phyloP scores from a whole-genome alignment of 2,797 vertebrate genomes.

The Coranthus polyacanthus region DNA sequence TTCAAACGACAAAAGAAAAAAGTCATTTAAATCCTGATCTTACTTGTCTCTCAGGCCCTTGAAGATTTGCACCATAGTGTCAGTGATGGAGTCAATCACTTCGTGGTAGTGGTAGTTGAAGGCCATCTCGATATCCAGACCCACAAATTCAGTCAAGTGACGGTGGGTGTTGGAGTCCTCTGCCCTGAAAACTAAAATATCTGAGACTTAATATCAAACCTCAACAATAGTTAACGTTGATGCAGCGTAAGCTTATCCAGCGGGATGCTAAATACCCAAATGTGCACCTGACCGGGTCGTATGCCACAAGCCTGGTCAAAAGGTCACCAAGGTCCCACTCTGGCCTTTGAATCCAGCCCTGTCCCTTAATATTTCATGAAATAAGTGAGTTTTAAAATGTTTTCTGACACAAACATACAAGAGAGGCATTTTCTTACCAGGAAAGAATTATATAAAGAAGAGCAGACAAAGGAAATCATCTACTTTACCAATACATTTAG shows the following conservation, averaged over 20 bases:
- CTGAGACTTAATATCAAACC: conserved; percentile 1
- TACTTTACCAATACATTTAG: too few relatives aligned
- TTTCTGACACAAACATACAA: too few relatives aligned
- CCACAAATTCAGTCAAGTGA: conserved; percentile 98
- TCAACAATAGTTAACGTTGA: too few relatives aligned
- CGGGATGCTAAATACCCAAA: not conserved
- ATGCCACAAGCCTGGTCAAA: too few relatives aligned
- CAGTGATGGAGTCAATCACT: conserved; percentile 96
- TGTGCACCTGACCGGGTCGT: too few relatives aligned
- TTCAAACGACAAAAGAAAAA: not conserved
- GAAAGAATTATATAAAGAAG: too few relatives aligned
- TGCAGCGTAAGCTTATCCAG: too few relatives aligned
- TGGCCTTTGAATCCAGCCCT: not conserved
- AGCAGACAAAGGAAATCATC: too few relatives aligned
- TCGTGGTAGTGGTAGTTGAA: conserved; percentile 99
- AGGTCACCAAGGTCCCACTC: not conserved
- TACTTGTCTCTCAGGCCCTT: conserved; percentile 97
- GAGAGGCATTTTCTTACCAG: too few relatives aligned
- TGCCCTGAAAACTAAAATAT: conserved; percentile 93
- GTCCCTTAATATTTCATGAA: not conserved
- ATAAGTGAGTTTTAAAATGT: too few relatives aligned
- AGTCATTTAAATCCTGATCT: conserved; percentile 30
- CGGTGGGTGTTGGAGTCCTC: conserved; percentile 99
- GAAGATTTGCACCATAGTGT: conserved; percentile 98
- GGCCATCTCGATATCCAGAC: conserved; percentile 99